Conservation (phyloP, 2,113 vertebrate genomes). For the Apus apus region DNA sequence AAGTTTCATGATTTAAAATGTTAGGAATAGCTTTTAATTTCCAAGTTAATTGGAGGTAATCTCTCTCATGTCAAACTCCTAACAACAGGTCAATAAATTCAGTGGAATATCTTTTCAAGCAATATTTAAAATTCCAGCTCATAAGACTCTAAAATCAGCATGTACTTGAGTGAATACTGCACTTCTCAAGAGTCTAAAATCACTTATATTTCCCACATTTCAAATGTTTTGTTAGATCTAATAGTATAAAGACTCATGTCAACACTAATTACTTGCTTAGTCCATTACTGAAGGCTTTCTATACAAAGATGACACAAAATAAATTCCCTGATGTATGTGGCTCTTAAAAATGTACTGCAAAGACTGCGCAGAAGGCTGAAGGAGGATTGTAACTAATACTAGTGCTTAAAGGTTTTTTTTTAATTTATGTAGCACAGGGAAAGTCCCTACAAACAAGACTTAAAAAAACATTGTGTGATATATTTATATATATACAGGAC, state of each 20-base stretch:
- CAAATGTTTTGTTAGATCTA: conserved; percentile 1
- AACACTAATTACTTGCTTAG: conserved; percentile 10
- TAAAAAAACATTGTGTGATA: neutral
- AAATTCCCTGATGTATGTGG: neutral
- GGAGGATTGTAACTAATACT: neutral
- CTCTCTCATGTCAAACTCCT: neutral
- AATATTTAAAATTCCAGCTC: conserved; percentile 30
- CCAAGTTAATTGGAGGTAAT: conserved; percentile 16
- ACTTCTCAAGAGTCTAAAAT: conserved; percentile 37
- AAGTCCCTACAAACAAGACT: neutral
- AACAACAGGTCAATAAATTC: conserved; percentile 41
- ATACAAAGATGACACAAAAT: neutral
- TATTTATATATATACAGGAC: no score
- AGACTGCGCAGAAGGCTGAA: neutral
- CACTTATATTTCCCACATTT: neutral
- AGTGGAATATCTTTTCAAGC: conserved; percentile 18
- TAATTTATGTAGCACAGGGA: neutral
- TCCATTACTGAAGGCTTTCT: neutral
- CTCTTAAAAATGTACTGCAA: neutral
- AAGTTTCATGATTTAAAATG: neutral
- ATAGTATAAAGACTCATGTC: neutral
- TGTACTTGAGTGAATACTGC: neutral
- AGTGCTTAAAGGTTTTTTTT: neutral
- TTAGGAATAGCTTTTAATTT: conserved; percentile 23
- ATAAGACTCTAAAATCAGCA: neutral